Base-by-base conservation (phyloP, 2,113 vertebrate genomes). In the Formicarius rufipectus region DNA sequence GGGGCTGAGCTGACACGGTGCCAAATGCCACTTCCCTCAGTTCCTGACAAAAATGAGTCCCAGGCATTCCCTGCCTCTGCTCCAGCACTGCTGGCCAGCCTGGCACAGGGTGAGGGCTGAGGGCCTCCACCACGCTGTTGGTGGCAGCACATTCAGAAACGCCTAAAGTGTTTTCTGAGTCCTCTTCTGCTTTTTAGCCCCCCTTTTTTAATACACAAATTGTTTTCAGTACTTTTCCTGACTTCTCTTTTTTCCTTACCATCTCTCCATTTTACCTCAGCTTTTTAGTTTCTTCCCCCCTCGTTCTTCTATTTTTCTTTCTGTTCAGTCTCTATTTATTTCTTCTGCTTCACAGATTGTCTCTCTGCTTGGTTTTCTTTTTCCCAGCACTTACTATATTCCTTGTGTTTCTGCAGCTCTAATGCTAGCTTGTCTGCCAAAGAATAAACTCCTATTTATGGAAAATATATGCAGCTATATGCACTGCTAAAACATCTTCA, bases 361-460 rank as follows among this genome's bases (percentile, higher is more conserved):
- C 92, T 95, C 92, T 95, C 94, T 97, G 87, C 94, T 93, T 86
- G 84, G 42, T 80, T 95, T 93, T 95, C 96, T 90, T 95, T 96
- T 96, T 76, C 69, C 69, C 56, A 0, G 83, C 83, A 60, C 95
- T 96, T 95, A 88, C 82, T 96, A 86, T 92, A 90, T 75, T 93
- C 85, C 53, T 10, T 77, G 73, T 94, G 85, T 80, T 93, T 96
- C 84, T 93, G 80, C 92, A 93, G 81, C 85, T 91, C 92, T 94
- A 88, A 93, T 91, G 90, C 95, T 91, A 52, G 85, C 75, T 93
- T 81, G 94, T 96, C 95, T 97, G 94, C 94, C 93, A 96, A 95
- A 95, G 96, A 95, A 90, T 95, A 97, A 95, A 93, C 85, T 96
- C 88, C 96, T 96, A 95, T 96, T 97, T 96, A 92, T 96, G 95